These are phyloP conservation scores for Gadopsis marmoratus DNA, from an alignment of 2,797 vertebrate genomes.

Conservation along the genomic window DNA sequence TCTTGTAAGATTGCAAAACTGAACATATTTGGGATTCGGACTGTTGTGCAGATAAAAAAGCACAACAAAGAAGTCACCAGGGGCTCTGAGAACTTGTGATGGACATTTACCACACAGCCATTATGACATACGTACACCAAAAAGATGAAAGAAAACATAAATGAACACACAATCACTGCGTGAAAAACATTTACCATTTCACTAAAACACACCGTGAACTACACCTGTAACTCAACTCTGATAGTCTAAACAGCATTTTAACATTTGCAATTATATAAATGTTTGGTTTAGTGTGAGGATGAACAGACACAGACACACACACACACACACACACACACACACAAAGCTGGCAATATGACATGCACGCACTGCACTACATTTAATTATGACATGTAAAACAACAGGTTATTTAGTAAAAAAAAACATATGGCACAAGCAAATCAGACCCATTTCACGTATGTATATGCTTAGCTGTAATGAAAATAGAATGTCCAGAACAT, in stretches of 20 bases:
- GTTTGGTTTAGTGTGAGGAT: neutral
- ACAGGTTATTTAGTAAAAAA: too few species aligned
- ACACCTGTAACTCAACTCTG: neutral
- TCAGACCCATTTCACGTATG: too few species aligned
- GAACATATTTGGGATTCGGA: neutral
- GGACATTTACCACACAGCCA: neutral
- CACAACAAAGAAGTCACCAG: neutral
- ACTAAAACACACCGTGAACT: neutral
- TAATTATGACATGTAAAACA: too few species aligned
- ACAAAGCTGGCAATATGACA: too few species aligned
- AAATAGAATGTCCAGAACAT: too few species aligned
- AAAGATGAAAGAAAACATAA: neutral
- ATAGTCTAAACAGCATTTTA: neutral
- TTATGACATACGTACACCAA: neutral
- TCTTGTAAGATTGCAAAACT: neutral
- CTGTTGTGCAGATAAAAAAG: neutral
- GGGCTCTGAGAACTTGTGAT: neutral
- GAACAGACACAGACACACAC: neutral
- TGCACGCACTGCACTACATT: too few species aligned
- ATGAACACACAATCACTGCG: neutral
- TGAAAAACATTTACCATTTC: neutral
- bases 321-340: too few species aligned
- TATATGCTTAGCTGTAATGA: too few species aligned
- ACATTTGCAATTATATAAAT: neutral
- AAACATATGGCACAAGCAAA: too few species aligned